Evolutionary conservation across 2,113 vertebrate genomes (phyloP).

Genomic region (Dicerorhinus sumatrensis): DNA sequence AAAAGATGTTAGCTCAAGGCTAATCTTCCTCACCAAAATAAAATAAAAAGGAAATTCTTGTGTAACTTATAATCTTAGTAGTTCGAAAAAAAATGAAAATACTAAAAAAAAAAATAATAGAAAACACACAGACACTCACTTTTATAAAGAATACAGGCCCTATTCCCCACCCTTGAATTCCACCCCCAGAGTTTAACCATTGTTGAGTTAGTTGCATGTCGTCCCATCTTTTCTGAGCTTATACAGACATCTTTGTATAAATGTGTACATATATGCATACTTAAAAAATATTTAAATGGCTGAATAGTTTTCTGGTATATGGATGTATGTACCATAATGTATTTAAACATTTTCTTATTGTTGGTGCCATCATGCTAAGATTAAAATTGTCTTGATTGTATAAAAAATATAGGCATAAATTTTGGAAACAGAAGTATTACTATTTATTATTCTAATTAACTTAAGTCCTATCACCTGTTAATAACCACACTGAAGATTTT

Average conservation of each 20-base stretch:
- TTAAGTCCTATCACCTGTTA: background rate
- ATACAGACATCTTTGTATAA: background rate
- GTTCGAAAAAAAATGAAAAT: conserved; percentile 2
- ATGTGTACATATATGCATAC: background rate
- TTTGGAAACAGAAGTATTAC: background rate
- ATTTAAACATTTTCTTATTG: background rate
- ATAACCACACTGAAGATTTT: background rate
- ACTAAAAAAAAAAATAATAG: background rate
- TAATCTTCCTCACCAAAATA: no score
- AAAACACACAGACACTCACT: background rate
- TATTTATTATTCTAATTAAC: background rate
- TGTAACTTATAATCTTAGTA: background rate
- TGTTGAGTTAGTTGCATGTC: background rate
- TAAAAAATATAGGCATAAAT: background rate
- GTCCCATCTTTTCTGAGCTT: background rate
- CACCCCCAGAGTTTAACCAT: background rate
- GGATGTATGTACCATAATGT: background rate
- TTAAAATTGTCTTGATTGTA: background rate
- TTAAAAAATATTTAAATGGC: background rate
- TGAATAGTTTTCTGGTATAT: background rate
- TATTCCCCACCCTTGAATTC: background rate
- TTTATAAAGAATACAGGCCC: background rate
- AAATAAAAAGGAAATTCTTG: background rate
- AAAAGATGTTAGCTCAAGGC: no score
- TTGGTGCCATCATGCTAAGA: background rate